These are phyloP conservation scores for Euspilapteryx auroguttella DNA, from an alignment of 2,888 invertebrate genomes.

Conservation along the genomic window DNA sequence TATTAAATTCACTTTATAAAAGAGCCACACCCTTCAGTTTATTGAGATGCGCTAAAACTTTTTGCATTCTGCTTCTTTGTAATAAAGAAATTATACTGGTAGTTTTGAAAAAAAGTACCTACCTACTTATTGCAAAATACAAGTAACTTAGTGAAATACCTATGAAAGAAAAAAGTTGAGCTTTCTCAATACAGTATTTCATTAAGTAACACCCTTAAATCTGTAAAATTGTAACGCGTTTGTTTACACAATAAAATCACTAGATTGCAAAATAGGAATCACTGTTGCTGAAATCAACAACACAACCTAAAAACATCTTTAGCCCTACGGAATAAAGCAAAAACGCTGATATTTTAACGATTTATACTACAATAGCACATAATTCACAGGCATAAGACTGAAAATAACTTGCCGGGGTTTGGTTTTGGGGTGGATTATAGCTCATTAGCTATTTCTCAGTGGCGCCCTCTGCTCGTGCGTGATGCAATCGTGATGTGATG, in stretches of 20 bases:
- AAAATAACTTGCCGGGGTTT: background rate
- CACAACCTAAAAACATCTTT: background rate
- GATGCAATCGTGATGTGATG: constrained; percentile 18
- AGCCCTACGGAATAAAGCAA: background rate
- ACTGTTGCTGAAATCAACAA: too few species aligned
- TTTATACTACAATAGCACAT: too few species aligned
- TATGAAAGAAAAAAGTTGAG: too few species aligned
- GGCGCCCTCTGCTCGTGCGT: constrained; percentile 16
- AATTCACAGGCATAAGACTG: too few species aligned
- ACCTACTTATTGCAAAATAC: too few species aligned
- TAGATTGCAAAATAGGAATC: constrained; percentile 14
- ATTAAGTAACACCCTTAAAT: constrained; percentile 1
- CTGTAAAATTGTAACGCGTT: constrained; percentile 6
- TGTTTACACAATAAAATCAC: constrained; percentile 8
- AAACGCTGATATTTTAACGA: too few species aligned
- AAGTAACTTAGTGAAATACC: too few species aligned
- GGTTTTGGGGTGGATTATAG: constrained; percentile 41
- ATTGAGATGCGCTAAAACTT: too few species aligned
- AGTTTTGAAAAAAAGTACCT: too few species aligned
- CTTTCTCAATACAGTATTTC: constrained; percentile 2
- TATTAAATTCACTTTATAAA: constrained; percentile 44
- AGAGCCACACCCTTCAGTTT: constrained; percentile 18
- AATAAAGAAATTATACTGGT: too few species aligned
- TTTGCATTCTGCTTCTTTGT: too few species aligned
- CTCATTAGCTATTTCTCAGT: constrained; percentile 31